Evolutionary conservation across 2,888 invertebrate species (phyloP), one percentile per base, ranked within the genome.

Genomic region (Pterobdella sp.): DNA sequence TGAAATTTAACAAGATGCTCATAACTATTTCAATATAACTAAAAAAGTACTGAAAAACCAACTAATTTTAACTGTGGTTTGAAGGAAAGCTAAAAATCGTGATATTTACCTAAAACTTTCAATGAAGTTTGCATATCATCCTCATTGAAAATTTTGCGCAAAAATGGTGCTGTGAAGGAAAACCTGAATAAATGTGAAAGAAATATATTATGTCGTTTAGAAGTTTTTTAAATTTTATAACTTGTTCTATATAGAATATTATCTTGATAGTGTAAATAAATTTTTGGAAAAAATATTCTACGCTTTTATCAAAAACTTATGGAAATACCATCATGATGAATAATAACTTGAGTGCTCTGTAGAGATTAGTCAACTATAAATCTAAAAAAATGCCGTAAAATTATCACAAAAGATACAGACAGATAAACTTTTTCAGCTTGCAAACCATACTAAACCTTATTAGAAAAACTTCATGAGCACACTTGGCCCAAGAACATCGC

Each of bases 91-190:
- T 22, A 7, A 14, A 22, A 10, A 68, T 37, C 36, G 35, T 2
- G 1, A 2, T 32, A 75, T 49, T 60, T 64, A 78, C 92, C 92
- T 85, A 96, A 86, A 76, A 88, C 87, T 78, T 90, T 90, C 78
- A 96, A 85, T 0, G 95, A 92, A 81, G 89, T 90, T 74, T 92
- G 90, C 84, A 92, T 94, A 82, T 96, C 95, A 1, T 93, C 93
- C 18, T 86, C 87, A 0, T 87, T 86, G 82, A 94, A 96, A 71
- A 93, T 88, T 85, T 91, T 92, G 80, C 89, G 89, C 7, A 96
- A 95, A 85, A 93, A 96, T 80, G 88, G 90, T 1, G 93, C 94
- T 90, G 95, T 93, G 78, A 96, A 85, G 72, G 89, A 89, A 84
- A 95, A 94, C 3, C 87, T 85, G 65, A 85, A n/a, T 87, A 31